These are phyloP conservation scores for Amphiprion ocellaris DNA, from an alignment of 2,113 vertebrate species.

Conservation along the genomic window DNA sequence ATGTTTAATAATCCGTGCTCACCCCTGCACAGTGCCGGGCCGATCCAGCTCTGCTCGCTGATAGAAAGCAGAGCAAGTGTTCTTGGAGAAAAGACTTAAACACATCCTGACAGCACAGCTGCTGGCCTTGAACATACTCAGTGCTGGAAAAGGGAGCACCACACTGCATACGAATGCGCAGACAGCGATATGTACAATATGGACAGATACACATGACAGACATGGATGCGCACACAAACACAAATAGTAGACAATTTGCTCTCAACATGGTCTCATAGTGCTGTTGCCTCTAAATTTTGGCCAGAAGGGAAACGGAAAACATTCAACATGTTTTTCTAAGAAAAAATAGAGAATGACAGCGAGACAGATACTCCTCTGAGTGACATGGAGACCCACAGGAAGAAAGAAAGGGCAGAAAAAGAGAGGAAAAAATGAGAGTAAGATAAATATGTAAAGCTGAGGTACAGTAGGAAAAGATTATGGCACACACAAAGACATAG, in stretches of 20 bases:
- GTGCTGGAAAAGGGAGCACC: constrained; percentile 53
- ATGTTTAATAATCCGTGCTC: constrained; percentile 74
- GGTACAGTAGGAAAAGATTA: background rate
- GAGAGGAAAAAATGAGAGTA: background rate
- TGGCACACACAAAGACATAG: background rate
- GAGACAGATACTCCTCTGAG: constrained; percentile 4
- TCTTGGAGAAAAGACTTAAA: constrained; percentile 70
- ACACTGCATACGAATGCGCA: constrained; percentile 38
- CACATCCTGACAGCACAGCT: constrained; percentile 74
- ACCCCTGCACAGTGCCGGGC: constrained; percentile 42
- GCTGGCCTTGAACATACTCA: constrained; percentile 72
- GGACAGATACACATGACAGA: constrained; percentile 18
- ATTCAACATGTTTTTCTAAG: constrained; percentile 12
- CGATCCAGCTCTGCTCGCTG: constrained; percentile 54
- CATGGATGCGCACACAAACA: constrained; percentile 23
- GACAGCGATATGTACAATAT: constrained; percentile 10
- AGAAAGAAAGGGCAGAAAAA: constrained; percentile 1
- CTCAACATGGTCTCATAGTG: constrained; percentile 19
- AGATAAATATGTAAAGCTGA: background rate
- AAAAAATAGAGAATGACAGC: background rate
- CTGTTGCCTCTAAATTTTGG: constrained; percentile 18
- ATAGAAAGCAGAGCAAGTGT: constrained; percentile 78
- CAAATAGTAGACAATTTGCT: constrained; percentile 26
- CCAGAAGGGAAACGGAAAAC: constrained; percentile 13
- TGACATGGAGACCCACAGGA: constrained; percentile 7